Conservation (phyloP, 2,888 invertebrate species). For the Thymelicus sylvestris region DNA sequence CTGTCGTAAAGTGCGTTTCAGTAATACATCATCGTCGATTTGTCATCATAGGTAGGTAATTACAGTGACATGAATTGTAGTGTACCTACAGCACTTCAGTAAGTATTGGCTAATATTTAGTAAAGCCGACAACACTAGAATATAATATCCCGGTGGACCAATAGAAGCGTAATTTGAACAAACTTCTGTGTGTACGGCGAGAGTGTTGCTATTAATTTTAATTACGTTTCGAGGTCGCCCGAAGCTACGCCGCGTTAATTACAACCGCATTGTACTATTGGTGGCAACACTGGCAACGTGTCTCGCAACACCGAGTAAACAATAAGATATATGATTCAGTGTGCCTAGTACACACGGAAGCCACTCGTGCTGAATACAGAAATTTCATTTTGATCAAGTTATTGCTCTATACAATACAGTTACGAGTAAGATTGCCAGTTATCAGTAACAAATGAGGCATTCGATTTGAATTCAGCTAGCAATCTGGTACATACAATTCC, state of each 20-base stretch:
- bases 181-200: not conserved
- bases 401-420: too few relatives aligned
- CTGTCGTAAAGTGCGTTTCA: too few relatives aligned
- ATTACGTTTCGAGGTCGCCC: slow-evolving; percentile 19
- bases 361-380: not conserved
- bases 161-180: not conserved
- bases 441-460: too few relatives aligned
- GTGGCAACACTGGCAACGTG: not conserved
- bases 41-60: too few relatives aligned
- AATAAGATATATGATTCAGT: not conserved
- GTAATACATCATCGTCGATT: too few relatives aligned
- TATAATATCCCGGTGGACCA: not conserved
- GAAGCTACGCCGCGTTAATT: slow-evolving; percentile 8
- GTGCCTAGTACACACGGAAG: not conserved
- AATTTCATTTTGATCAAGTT: not conserved
- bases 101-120: too few relatives aligned
- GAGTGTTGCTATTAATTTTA: slow-evolving; percentile 15
- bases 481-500: too few relatives aligned
- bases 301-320: not conserved
- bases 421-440: too few relatives aligned
- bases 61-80: too few relatives aligned
- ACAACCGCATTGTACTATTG: slow-evolving; percentile 5
- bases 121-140: not conserved
- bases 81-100: too few relatives aligned
- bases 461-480: too few relatives aligned